phyloP scores from a whole-genome alignment of 2,888 invertebrate genomes.

The Drosophila neoperkinsi region DNA sequence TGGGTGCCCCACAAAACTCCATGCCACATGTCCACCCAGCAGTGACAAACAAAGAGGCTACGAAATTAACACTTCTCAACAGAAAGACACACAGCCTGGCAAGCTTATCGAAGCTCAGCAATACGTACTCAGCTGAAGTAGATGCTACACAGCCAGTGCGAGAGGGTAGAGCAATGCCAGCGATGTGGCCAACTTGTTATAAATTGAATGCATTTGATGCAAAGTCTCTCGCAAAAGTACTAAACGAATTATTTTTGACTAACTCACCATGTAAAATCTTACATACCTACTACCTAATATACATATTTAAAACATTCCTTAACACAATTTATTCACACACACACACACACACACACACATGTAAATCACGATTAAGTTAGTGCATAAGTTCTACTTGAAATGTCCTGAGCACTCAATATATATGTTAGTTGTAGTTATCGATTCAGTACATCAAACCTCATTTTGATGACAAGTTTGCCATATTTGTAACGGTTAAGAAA shows the following conservation, averaged over 20 bases:
- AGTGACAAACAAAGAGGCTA: conserved; percentile 71
- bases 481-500: conserved; percentile 73
- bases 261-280: conserved; percentile 58
- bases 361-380: conserved; percentile 40
- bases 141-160: too few species aligned
- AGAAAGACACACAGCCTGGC: conserved; percentile 34
- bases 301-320: conserved; percentile 4
- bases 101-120: conserved; percentile 71
- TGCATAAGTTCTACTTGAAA: conserved; percentile 55
- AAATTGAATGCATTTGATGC: conserved; percentile 51
- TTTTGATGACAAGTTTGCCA: conserved; percentile 60
- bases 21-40: conserved; percentile 6
- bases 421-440: conserved; percentile 68
- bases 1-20: background rate
- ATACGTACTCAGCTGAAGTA: too few species aligned
- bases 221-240: conserved; percentile 29
- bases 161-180: background rate
- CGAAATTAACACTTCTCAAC: conserved; percentile 74
- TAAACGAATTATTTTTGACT: conserved; percentile 43
- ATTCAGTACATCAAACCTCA: conserved; percentile 41
- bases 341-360: conserved; percentile 17
- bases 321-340: conserved; percentile 6
- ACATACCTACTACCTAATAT: conserved; percentile 3
- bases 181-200: conserved; percentile 62
- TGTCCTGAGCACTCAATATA: conserved; percentile 21